Evolutionary conservation across 2,888 invertebrate species (phyloP), one percentile per base, ranked within the genome.

Genomic region (Cyrtodaria siliqua): DNA sequence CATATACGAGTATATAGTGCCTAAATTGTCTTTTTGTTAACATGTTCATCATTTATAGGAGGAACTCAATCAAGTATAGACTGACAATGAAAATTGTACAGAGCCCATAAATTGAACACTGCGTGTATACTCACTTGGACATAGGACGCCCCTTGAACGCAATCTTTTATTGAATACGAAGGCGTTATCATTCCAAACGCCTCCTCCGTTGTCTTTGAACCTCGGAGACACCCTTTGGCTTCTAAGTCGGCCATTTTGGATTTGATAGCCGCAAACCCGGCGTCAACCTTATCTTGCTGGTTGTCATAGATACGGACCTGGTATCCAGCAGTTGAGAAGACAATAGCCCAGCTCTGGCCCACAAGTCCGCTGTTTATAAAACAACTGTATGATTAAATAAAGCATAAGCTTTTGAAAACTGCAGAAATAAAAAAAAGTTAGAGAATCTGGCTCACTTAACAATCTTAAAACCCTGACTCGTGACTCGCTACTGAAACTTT

Each of bases 271-370:
- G 94, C 94, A 0, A 97, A 93, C 0, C 91, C 91, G 14, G 71
- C 59, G 2, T 49, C 29, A 3, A 91, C 64, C 62, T 89, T 91
- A 0, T 76, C 78, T 0, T 84, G 68, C 3, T 83, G 72, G 18
- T 89, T 83, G 81, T 99, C 99, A 92, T 95, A 99, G 55, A 99
- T 94, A 16, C 95, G 94, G 29, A 99, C 98, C 91, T 96, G 95
- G 92, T 98, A 98, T 9, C 98, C 98, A 3, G 96, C 97, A 18
- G 87, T 82, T 9, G 98, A 97, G 93, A 98, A 99, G 33, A 99
- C 94, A 97, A 99, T 98, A 0, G 98, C 96, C 98, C 98, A 99
- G 87, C 98, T 98, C 71, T 97, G 95, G 2, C 99, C 99, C 87
- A 99, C 98, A 64, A 99, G 94, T 2, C 99, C 99, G 92, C 98